These are phyloP conservation scores for Melierax canorus DNA, from an alignment of 2,113 vertebrate species.

Conservation along the genomic window DNA sequence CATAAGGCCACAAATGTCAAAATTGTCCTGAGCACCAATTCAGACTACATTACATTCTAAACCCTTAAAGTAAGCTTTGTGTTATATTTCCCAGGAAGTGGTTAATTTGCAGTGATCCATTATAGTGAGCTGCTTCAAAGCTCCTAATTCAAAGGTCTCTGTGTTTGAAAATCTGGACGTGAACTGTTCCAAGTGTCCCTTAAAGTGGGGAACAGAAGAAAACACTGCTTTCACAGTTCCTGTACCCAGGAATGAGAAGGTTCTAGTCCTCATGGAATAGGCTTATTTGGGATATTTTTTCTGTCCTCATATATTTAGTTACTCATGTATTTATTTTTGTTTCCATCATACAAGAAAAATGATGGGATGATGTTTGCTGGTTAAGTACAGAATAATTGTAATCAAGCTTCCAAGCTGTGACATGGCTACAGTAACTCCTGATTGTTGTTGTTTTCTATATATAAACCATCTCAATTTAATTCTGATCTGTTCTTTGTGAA, in stretches of 20 bases:
- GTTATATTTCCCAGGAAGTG: neutral
- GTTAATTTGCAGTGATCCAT: neutral
- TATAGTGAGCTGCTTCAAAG: neutral
- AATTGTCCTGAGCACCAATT: neutral
- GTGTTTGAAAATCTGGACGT: neutral
- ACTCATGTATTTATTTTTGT: neutral
- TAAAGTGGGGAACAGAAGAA: neutral
- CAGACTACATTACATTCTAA: neutral
- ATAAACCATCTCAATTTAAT: neutral
- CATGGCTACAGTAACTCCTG: neutral
- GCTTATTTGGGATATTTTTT: neutral
- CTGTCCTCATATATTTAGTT: neutral
- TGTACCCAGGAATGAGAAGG: neutral
- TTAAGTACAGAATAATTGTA: neutral
- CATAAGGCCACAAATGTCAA: neutral
- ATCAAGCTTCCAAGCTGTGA: neutral
- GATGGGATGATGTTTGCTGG: neutral
- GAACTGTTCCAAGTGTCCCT: neutral
- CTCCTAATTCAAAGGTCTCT: neutral
- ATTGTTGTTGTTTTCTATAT: neutral
- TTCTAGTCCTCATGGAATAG: neutral
- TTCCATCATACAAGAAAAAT: neutral
- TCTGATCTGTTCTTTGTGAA: slow-evolving; percentile 6
- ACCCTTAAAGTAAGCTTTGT: neutral
- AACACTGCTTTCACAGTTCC: neutral